Percentiles rank a stretch among this genome's conserved stretches.
Evolutionary conservation across 2,113 vertebrate species (phyloP).

Genomic region (Grus americana): DNA sequence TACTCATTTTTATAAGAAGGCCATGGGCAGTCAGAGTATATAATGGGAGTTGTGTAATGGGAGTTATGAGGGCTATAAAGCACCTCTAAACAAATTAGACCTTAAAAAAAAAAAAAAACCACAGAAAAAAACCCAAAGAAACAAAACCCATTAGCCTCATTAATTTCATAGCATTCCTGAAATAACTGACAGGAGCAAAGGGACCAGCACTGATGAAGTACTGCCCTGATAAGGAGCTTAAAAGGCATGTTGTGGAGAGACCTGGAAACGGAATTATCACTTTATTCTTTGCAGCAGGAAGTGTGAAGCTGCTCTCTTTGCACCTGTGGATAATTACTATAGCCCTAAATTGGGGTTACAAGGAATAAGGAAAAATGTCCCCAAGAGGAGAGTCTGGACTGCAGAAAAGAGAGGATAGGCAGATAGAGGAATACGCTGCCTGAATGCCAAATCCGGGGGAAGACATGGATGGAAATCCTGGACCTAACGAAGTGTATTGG

Average conservation of each 20-base stretch:
- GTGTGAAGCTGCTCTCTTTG: neutral
- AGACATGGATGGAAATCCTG: neutral
- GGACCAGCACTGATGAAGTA: neutral
- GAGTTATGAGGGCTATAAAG: neutral
- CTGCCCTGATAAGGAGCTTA: neutral
- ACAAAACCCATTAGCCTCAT: slow-evolving; percentile 8
- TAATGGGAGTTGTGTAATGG: neutral
- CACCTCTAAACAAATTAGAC: slow-evolving; percentile 19
- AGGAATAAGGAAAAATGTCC: neutral
- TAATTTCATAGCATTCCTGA: slow-evolving; percentile 36
- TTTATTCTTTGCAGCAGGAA: neutral
- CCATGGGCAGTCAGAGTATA: neutral
- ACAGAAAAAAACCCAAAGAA: neutral
- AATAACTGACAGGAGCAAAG: slow-evolving; percentile 33
- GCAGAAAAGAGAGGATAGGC: neutral
- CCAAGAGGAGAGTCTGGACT: neutral
- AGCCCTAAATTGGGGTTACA: neutral
- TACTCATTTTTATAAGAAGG: slow-evolving; percentile 6
- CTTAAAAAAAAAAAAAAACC: neutral
- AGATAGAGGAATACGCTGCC: neutral
- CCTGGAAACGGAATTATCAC: slow-evolving; percentile 14
- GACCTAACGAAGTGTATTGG: neutral
- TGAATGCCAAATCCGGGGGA: neutral
- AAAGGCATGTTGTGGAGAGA: neutral
- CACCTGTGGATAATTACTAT: neutral